phyloP scores from a whole-genome alignment of 2,113 vertebrate species.

The Forbesichthys agassizii region DNA sequence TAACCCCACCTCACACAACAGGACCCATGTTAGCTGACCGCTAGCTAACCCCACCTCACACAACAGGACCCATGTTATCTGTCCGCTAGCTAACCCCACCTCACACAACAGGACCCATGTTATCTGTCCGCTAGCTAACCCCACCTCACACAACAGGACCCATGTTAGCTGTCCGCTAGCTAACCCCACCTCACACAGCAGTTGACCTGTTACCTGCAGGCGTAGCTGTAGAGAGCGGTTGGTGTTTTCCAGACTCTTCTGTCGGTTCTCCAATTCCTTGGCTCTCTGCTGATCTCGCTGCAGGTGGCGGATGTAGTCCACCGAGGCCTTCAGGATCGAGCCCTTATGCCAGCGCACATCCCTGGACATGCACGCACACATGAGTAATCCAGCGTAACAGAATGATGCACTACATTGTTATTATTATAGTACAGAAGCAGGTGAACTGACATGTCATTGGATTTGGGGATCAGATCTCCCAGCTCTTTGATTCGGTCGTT shows the following conservation, averaged over 20 bases:
- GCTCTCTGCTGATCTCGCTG: slow-evolving; percentile 88
- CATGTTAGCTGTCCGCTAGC: background rate
- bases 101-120: background rate
- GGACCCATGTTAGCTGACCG: too few relatives aligned
- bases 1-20: too few relatives aligned
- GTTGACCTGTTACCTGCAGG: slow-evolving; percentile 63
- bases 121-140: background rate
- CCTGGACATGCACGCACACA: slow-evolving; percentile 57
- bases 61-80: too few relatives aligned
- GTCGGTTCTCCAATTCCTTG: slow-evolving; percentile 83
- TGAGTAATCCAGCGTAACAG: background rate
- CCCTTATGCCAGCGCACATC: slow-evolving; percentile 93
- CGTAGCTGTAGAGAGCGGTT: slow-evolving; percentile 85
- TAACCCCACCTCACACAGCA: background rate
- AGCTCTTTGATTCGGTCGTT: background rate
- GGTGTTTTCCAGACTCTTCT: slow-evolving; percentile 82
- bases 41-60: too few relatives aligned
- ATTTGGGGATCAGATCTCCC: background rate
- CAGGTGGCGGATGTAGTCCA: slow-evolving; percentile 90
- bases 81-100: too few relatives aligned
- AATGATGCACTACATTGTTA: background rate
- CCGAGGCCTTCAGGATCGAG: slow-evolving; percentile 90
- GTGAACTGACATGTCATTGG: background rate
- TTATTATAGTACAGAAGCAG: background rate
- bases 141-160: background rate